These are phyloP conservation scores for Actinia equina DNA, from an alignment of 64 coral and sea anemone genomes.

Conservation along the genomic window DNA sequence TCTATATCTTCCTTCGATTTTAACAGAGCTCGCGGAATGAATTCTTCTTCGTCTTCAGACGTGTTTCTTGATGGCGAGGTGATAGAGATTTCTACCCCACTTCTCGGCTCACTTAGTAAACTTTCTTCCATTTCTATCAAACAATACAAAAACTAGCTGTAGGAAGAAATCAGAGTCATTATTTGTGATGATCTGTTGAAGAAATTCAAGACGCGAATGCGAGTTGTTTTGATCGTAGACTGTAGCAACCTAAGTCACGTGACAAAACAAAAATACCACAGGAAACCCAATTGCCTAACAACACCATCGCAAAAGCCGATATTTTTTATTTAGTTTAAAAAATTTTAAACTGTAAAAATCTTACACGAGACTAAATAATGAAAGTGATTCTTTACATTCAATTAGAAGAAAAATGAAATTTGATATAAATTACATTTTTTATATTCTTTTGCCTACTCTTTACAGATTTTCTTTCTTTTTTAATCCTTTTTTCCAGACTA, in stretches of 20 bases:
- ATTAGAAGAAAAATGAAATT: neutral
- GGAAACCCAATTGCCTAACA: neutral
- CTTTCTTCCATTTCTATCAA: conserved; percentile 18
- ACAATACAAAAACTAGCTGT: neutral
- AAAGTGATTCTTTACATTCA: neutral
- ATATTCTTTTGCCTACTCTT: neutral
- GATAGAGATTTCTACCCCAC: conserved; percentile 40
- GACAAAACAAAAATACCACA: conserved; percentile 35
- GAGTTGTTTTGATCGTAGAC: conserved; percentile 32
- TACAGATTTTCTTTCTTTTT: too few species aligned
- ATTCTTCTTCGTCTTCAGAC: conserved; percentile 41
- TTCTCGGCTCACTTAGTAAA: conserved; percentile 34
- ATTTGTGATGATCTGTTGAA: neutral
- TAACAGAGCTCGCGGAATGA: neutral
- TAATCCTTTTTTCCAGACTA: neutral
- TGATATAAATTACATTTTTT: neutral
- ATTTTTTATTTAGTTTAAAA: neutral
- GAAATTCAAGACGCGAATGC: neutral
- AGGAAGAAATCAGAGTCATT: neutral
- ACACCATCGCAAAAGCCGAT: neutral
- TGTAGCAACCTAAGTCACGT: conserved; percentile 30
- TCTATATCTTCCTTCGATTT: neutral
- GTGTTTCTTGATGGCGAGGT: conserved; percentile 34
- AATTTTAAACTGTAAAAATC: neutral
- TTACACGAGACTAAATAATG: neutral